phyloP scores from a whole-genome alignment of 2,888 invertebrate genomes.

The Heliconius charithonia region DNA sequence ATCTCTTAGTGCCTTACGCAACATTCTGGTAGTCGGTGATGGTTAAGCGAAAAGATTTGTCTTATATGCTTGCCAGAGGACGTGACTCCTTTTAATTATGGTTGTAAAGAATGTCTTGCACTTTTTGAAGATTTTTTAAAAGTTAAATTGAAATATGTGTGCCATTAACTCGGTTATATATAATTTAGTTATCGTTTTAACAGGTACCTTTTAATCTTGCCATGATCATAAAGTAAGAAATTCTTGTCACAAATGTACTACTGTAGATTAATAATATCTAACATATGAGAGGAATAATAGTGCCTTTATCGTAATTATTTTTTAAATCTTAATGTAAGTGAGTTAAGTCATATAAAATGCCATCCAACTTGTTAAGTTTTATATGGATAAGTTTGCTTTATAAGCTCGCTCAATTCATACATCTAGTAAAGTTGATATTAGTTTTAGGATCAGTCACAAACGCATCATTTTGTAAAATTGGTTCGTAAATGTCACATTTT shows the following conservation, averaged over 20 bases:
- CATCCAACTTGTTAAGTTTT: slow-evolving; percentile 84
- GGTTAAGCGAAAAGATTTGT: slow-evolving; percentile 59
- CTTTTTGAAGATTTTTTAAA: slow-evolving; percentile 51
- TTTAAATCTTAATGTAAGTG: slow-evolving; percentile 76
- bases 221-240: slow-evolving; percentile 82
- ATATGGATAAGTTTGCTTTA: slow-evolving; percentile 77
- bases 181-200: slow-evolving; percentile 78
- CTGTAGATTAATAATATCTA: slow-evolving; percentile 67
- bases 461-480: slow-evolving; percentile 50
- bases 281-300: slow-evolving; percentile 71
- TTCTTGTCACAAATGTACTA: slow-evolving; percentile 78
- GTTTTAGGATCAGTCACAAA: slow-evolving; percentile 62
- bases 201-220: slow-evolving; percentile 84
- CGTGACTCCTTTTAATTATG: slow-evolving; percentile 51
- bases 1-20: slow-evolving; percentile 75
- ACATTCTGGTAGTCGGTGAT: slow-evolving; percentile 66
- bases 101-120: slow-evolving; percentile 55
- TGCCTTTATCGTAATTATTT: slow-evolving; percentile 79
- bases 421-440: slow-evolving; percentile 75
- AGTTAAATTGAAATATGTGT: slow-evolving; percentile 69
- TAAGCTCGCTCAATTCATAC: slow-evolving; percentile 83
- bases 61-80: slow-evolving; percentile 58
- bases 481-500: slow-evolving; percentile 37
- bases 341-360: slow-evolving; percentile 84
- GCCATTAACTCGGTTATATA: slow-evolving; percentile 81